Evolutionary conservation across 2,888 invertebrate genomes (phyloP), one percentile per base, ranked within the genome.

Genomic region (Minunthozetes semirufus): DNA sequence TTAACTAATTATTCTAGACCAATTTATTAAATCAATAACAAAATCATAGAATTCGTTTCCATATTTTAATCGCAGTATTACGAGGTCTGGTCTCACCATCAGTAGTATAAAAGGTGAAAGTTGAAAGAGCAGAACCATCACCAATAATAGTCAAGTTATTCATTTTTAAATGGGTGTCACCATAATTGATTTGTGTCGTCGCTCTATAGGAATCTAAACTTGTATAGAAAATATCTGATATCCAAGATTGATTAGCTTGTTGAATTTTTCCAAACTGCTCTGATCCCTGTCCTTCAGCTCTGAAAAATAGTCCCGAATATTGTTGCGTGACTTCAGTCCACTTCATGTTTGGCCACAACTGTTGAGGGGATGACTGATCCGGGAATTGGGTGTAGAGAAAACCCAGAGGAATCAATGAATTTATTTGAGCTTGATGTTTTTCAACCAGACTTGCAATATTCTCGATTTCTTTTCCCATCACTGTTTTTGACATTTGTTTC

Each of bases 331-430:
- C 29, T 1, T 59, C 59, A 9, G 13, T 29, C 59, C 59, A 59
- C 27, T 29, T 29, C 1, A 27, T 13, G 1, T 29, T 3, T 17
- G 59, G 59, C 59, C 59, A 59, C 1, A 59, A 15, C 1, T 1
- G 1, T 1, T 2, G 1, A 27, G 59, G 59, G 0, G 9, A 1
- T 29, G 27, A 29, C 17, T 59, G 59, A 29, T 53, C 33, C 13
- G 72, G 72, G 11, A 72, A 17, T 27, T 72, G 72, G 1, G 46
- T 22, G 50, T 72, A 72, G 0, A 50, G 15, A 25, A 72, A 72
- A 8, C 72, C 72, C 9, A 71, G 4, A 4, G 71, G 71, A 6
- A 50, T n/a, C 4, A 63, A 5, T n/a, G 1, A 8, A 4, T 33
- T 29, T n/a, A 9, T 17, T n/a, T 33, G 61, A 17, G 0, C n/a